Base-by-base conservation (phyloP, 1,140 invertebrate genomes). In the Rhagoletis pomonella region DNA sequence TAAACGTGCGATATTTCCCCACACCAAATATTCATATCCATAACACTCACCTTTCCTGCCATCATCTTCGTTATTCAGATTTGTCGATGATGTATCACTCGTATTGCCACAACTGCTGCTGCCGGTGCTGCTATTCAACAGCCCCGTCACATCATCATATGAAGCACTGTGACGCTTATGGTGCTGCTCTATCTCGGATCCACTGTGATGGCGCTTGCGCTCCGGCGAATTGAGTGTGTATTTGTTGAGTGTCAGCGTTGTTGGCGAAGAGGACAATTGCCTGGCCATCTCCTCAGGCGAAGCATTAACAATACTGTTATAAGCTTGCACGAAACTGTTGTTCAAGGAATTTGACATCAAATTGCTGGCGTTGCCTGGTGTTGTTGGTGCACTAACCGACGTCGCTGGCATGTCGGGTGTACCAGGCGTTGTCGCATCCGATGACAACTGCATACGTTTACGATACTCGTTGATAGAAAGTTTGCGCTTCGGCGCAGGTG, bases 401-500 rank as follows among this genome's bases (percentile, higher is more conserved):
- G 58, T 85, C 7, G 88, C 14, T 12, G 91, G 90, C 55, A 85
- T 89, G 3, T 89, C 86, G 0, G 91, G 90, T 0, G 90, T 90
- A 42, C 89, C 29, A 5, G 67, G 58, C n/a, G 62, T 47, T 86
- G 29, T 65, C 12, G 59, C 64, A 50, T 67, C 69, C 7, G 73
- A 69, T 77, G 86, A 86, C 84, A 85, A 87, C 62, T 73, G 47
- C 85, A 44, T 93, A 90, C 14, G 92, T 89, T 58, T 93, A 0
- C 92, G 89, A 85, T 93, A 93, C 87, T 93, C 92, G 77, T 92
- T 93, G 4, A 93, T 93, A 10, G 92, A 93, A 0, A 93, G 89
- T 88, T 93, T 93, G 3, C 92, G 90, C 58, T 93, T 93, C 6
- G 92, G 92, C 88, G 90, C 91, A 6, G 91, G 91, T 17, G 90